phyloP scores from a whole-genome alignment of 2,113 vertebrate species.

The Gallinago undulata region DNA sequence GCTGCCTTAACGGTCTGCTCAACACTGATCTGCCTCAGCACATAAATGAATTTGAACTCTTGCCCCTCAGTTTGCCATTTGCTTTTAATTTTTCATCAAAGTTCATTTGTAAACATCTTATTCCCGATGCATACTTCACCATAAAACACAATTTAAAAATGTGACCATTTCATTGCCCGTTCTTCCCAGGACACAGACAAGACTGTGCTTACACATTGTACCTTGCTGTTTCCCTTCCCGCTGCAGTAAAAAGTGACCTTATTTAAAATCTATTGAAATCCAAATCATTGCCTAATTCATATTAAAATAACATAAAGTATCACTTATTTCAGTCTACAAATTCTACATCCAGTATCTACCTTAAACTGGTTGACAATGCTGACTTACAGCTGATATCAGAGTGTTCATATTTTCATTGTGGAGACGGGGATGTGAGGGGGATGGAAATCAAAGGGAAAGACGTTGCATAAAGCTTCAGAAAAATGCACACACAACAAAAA shows the following conservation, averaged over 20 bases:
- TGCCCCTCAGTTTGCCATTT: background rate
- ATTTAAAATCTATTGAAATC: background rate
- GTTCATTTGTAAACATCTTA: background rate
- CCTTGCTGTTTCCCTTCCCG: background rate
- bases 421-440: background rate
- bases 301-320: background rate
- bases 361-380: background rate
- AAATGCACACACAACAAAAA: background rate
- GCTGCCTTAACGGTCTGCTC: background rate
- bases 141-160: background rate
- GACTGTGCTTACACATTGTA: background rate
- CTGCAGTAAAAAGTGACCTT: background rate
- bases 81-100: background rate
- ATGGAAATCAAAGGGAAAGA: background rate
- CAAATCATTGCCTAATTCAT: background rate
- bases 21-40: background rate
- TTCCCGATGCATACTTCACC: background rate
- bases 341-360: background rate
- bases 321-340: background rate
- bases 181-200: background rate
- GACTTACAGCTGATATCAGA: background rate
- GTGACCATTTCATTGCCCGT: background rate
- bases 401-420: background rate
- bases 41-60: background rate
- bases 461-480: background rate